These are phyloP conservation scores for Timema cristinae DNA, from an alignment of 2,888 invertebrate species.

Conservation along the genomic window DNA sequence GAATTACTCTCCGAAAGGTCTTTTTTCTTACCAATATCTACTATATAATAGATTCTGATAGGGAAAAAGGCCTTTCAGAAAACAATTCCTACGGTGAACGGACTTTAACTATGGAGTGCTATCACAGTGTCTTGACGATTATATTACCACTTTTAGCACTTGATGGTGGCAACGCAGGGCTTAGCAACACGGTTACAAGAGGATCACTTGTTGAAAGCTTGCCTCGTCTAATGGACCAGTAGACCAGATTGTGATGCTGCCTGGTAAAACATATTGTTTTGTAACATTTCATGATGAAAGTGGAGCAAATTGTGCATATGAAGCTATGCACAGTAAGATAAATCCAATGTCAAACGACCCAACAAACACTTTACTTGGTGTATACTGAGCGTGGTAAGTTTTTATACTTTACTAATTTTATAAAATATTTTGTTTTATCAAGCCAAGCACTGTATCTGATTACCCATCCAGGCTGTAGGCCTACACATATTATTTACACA, in stretches of 20 bases:
- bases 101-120: too few species aligned
- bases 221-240: constrained; percentile 52
- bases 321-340: constrained; percentile 56
- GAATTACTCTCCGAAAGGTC: too few species aligned
- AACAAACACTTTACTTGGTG: constrained; percentile 61
- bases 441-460: too few species aligned
- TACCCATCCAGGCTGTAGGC: too few species aligned
- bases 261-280: constrained; percentile 79
- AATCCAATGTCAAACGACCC: constrained; percentile 50
- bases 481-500: too few species aligned
- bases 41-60: too few species aligned
- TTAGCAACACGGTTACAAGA: constrained; percentile 73
- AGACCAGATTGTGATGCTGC: constrained; percentile 63
- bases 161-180: constrained; percentile 83
- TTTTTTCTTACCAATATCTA: too few species aligned
- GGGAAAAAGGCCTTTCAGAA: too few species aligned
- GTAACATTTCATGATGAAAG: constrained; percentile 54
- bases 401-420: constrained; percentile 12
- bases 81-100: too few species aligned
- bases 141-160: constrained; percentile 53
- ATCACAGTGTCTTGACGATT: not conserved
- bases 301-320: constrained; percentile 55
- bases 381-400: constrained; percentile 58
- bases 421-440: too few species aligned
- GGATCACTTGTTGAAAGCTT: constrained; percentile 55